These are phyloP conservation scores for Ceramica pisi DNA, from an alignment of 2,888 invertebrate genomes.

Conservation along the genomic window DNA sequence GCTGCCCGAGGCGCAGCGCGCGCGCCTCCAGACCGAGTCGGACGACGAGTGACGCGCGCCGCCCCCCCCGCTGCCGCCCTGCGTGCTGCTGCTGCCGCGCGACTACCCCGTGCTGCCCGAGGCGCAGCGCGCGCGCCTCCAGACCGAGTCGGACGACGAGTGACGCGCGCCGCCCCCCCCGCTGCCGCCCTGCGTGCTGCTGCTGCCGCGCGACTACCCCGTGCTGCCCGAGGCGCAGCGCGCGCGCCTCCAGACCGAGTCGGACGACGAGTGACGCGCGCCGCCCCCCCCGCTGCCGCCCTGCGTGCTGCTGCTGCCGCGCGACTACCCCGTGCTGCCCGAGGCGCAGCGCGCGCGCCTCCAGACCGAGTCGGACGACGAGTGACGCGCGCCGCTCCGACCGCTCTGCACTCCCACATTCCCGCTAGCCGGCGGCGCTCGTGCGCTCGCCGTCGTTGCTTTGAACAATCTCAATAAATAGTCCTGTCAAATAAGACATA, in stretches of 20 bases:
- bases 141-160: too few species aligned
- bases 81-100: too few species aligned
- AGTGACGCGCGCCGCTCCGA: conserved; percentile 4
- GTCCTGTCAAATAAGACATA: too few species aligned
- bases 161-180: conserved; percentile 91
- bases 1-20: too few species aligned
- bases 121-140: too few species aligned
- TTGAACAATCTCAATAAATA: conserved; percentile 31
- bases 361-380: conserved; percentile 33
- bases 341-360: neutral
- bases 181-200: conserved; percentile 73
- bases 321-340: too few species aligned
- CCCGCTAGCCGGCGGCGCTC: neutral
- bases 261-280: too few species aligned
- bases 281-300: conserved; percentile 86
- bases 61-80: too few species aligned
- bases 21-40: too few species aligned
- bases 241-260: conserved; percentile 77
- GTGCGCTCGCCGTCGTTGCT: neutral
- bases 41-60: too few species aligned
- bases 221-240: too few species aligned
- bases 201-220: conserved; percentile 68
- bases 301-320: conserved; percentile 70
- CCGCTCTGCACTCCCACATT: neutral
- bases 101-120: too few species aligned